Conservation (phyloP, 1,140 invertebrate genomes). For the Cataglyphis hispanica region DNA sequence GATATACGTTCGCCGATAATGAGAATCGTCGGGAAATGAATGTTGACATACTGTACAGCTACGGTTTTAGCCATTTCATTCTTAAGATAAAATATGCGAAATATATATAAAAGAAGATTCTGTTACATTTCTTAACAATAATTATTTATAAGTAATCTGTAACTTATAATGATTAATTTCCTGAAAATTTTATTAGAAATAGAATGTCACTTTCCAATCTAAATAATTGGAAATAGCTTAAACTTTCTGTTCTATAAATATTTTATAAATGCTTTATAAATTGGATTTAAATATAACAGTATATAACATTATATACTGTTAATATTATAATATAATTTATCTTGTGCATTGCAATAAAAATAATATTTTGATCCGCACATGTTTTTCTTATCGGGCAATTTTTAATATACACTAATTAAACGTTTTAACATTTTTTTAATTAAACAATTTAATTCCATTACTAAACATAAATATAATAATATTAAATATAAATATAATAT, state of each 20-base stretch:
- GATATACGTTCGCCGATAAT: slow-evolving; percentile 24
- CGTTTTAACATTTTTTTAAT: too few relatives aligned
- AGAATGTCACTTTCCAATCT: background rate
- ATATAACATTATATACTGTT: too few relatives aligned
- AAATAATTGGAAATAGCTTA: background rate
- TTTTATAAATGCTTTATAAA: background rate
- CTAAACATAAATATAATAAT: too few relatives aligned
- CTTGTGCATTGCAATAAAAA: background rate
- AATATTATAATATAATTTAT: background rate
- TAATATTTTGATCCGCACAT: too few relatives aligned
- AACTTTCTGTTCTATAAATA: background rate
- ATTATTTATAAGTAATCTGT: background rate
- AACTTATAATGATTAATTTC: background rate
- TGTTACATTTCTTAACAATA: background rate
- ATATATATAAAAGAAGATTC: background rate
- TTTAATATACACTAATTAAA: background rate
- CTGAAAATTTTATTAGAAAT: background rate
- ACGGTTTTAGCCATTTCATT: background rate
- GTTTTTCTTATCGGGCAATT: background rate
- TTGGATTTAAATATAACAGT: background rate
- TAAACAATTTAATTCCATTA: too few relatives aligned
- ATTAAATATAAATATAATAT: too few relatives aligned
- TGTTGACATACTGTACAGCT: too few relatives aligned
- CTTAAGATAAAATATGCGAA: background rate
- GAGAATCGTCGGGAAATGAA: slow-evolving; percentile 35